phyloP scores from a whole-genome alignment of 2,797 vertebrate genomes.

The Anguilla megastoma region DNA sequence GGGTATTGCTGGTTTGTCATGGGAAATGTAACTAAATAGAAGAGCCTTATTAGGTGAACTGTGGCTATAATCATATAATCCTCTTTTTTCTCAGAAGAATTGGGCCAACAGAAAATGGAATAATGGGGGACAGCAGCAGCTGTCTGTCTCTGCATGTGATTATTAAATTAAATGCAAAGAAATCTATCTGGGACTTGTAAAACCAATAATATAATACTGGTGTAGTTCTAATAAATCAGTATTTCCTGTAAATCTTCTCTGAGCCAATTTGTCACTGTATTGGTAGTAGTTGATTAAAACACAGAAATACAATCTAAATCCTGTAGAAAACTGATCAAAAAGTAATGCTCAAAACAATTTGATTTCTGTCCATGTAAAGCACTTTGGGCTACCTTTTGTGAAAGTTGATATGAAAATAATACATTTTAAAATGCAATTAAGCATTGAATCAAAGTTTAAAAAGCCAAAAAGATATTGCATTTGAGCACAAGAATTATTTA shows the following conservation, averaged over 20 bases:
- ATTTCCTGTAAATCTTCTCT: neutral
- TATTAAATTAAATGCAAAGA: neutral
- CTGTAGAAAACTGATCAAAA: neutral
- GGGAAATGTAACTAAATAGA: neutral
- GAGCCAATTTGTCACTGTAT: neutral
- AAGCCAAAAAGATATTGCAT: neutral
- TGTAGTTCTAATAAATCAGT: neutral
- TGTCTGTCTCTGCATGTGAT: neutral
- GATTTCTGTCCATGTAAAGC: neutral
- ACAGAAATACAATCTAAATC: neutral
- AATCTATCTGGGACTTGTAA: neutral
- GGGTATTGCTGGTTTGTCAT: neutral
- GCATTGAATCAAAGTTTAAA: neutral
- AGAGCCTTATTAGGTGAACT: neutral
- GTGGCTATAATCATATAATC: slow-evolving; percentile 10
- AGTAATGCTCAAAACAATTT: neutral
- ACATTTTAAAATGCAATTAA: neutral
- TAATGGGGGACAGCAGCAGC: neutral
- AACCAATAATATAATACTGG: neutral
- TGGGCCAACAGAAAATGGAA: slow-evolving; percentile 4
- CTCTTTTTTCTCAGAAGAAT: neutral
- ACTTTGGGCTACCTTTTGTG: neutral
- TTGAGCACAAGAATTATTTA: neutral
- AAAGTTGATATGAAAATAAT: neutral
- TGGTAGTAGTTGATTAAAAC: neutral